Evolutionary conservation across 2,113 vertebrate genomes (phyloP).

Genomic region (Hydrolagus affinis): DNA sequence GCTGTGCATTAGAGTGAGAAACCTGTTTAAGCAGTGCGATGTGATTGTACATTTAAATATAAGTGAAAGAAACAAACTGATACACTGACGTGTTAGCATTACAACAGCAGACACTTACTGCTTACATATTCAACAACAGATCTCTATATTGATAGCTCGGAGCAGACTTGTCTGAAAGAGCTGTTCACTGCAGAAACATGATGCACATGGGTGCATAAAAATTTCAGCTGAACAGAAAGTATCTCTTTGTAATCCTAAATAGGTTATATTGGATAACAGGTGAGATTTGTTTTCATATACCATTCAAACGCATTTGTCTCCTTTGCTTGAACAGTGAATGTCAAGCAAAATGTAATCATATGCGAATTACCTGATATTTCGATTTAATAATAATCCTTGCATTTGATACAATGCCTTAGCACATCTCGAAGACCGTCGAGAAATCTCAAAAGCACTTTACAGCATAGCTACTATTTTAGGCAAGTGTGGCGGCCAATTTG

Average conservation of each 20-base stretch:
- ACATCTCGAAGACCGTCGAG: too few relatives aligned
- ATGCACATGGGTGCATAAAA: conserved; percentile 5
- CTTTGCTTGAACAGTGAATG: not conserved
- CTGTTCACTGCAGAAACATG: not conserved
- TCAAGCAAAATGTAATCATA: not conserved
- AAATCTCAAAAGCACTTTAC: too few relatives aligned
- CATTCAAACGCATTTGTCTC: not conserved
- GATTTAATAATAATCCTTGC: too few relatives aligned
- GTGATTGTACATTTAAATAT: not conserved
- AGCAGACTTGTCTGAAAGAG: conserved; percentile 46
- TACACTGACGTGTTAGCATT: not conserved
- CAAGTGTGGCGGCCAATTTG: too few relatives aligned
- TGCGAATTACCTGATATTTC: not conserved
- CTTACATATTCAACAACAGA: conserved; percentile 49
- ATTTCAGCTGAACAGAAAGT: not conserved
- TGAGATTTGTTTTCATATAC: not conserved
- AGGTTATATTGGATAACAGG: not conserved
- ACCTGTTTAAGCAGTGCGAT: not conserved
- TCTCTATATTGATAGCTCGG: conserved; percentile 49
- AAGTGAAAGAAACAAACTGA: not conserved
- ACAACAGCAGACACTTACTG: conserved; percentile 49
- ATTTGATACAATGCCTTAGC: too few relatives aligned
- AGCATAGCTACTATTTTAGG: too few relatives aligned
- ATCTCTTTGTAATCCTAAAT: conserved; percentile 12
- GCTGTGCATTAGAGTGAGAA: not conserved